These are phyloP conservation scores for Uropetala carovei DNA, from an alignment of 2,888 invertebrate genomes.

Conservation along the genomic window DNA sequence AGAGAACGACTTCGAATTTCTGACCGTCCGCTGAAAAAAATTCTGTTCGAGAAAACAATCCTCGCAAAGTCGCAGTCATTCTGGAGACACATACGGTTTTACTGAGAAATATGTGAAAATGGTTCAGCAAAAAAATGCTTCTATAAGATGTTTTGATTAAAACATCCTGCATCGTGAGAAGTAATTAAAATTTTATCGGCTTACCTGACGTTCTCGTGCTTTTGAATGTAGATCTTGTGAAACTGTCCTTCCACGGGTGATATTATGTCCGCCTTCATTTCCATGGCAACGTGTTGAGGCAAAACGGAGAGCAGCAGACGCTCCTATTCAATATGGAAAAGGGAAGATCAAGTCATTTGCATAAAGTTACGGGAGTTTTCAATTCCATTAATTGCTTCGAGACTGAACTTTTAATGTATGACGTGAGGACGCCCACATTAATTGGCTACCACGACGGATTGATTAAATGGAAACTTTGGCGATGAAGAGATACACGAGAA, in stretches of 20 bases:
- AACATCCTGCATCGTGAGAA: neutral
- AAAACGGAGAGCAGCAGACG: conserved; percentile 90
- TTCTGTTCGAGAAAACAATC: too few species aligned
- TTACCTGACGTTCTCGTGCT: conserved; percentile 94
- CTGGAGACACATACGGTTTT: neutral
- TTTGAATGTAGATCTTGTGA: conserved; percentile 96
- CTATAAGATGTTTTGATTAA: neutral
- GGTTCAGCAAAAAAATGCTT: neutral
- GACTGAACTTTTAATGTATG: neutral
- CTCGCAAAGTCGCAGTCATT: neutral
- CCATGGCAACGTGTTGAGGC: conserved; percentile 94
- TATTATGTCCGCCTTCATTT: conserved; percentile 95
- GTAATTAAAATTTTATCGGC: conserved; percentile 70
- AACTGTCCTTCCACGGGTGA: conserved; percentile 94
- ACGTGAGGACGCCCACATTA: too few species aligned
- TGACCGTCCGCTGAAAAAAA: too few species aligned
- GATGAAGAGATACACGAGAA: too few species aligned
- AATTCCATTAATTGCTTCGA: neutral
- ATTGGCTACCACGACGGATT: too few species aligned
- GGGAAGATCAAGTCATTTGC: neutral
- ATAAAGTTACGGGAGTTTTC: too few species aligned
- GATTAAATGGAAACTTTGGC: too few species aligned
- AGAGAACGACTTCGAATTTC: too few species aligned
- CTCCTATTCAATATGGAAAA: conserved; percentile 78
- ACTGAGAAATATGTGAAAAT: neutral